Conservation (phyloP, 2,888 invertebrate species). For the Odontocolon sp. region DNA sequence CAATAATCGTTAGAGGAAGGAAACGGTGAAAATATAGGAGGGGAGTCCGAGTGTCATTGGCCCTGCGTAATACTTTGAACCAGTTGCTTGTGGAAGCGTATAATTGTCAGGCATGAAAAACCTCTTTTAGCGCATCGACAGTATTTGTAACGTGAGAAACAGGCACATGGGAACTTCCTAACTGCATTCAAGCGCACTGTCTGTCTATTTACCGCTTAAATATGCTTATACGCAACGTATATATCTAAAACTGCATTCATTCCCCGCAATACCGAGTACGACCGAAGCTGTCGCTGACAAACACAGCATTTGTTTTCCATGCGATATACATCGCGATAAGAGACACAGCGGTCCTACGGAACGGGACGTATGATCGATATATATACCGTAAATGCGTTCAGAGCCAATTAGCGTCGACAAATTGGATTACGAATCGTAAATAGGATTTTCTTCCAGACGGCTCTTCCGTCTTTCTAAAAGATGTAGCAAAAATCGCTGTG, state of each 20-base stretch:
- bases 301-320: slow-evolving; percentile 34
- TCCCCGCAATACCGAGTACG: neutral
- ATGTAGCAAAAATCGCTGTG: too few relatives aligned
- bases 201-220: neutral
- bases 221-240: neutral
- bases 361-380: slow-evolving; percentile 51
- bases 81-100: slow-evolving; percentile 29
- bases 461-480: neutral
- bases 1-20: neutral
- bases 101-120: slow-evolving; percentile 31
- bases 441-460: slow-evolving; percentile 59
- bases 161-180: slow-evolving; percentile 44
- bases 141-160: slow-evolving; percentile 52
- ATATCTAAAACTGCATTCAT: neutral
- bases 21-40: neutral
- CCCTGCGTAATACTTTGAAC: neutral
- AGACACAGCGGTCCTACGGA: slow-evolving; percentile 11
- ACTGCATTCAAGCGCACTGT: slow-evolving; percentile 22
- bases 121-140: slow-evolving; percentile 39
- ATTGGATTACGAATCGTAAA: slow-evolving; percentile 58
- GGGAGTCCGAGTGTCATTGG: neutral
- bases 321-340: slow-evolving; percentile 42
- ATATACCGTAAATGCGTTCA: slow-evolving; percentile 5
- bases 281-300: neutral
- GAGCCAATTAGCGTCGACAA: slow-evolving; percentile 57